These are phyloP conservation scores for Oeneis ivallda DNA, from an alignment of 2,888 invertebrate genomes.

Conservation along the genomic window DNA sequence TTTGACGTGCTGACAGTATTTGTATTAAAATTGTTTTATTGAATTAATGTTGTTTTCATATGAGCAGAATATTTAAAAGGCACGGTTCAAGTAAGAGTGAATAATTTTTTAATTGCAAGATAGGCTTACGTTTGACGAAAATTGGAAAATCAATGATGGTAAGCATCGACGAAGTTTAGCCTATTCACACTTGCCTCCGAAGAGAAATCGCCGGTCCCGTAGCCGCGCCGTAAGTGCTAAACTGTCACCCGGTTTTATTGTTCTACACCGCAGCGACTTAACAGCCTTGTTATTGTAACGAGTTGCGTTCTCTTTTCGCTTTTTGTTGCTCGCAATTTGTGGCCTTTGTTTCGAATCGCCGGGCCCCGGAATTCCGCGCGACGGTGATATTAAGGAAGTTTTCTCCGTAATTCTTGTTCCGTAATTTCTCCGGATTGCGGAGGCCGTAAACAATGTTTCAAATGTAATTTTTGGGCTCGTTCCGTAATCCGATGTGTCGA, in stretches of 20 bases:
- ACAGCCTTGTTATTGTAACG: constrained; percentile 66
- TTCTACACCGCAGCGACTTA: constrained; percentile 59
- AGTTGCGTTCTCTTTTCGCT: constrained; percentile 53
- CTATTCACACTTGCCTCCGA: too few relatives aligned
- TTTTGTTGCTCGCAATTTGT: constrained; percentile 67
- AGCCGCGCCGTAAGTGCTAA: constrained; percentile 56
- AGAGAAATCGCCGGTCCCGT: constrained; percentile 36
- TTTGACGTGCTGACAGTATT: too few relatives aligned
- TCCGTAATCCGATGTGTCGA: constrained; percentile 26
- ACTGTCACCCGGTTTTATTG: constrained; percentile 68
- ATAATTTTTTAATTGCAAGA: too few relatives aligned
- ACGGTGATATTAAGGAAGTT: constrained; percentile 67
- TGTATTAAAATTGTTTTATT: too few relatives aligned
- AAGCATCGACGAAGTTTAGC: too few relatives aligned
- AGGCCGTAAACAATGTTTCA: constrained; percentile 39
- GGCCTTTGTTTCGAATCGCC: constrained; percentile 54
- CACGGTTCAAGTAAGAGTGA: too few relatives aligned
- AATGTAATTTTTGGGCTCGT: constrained; percentile 36
- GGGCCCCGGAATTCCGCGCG: constrained; percentile 51
- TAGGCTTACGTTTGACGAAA: too few relatives aligned
- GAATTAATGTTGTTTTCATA: too few relatives aligned
- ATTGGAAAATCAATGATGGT: too few relatives aligned
- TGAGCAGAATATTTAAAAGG: too few relatives aligned
- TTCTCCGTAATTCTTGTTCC: constrained; percentile 34
- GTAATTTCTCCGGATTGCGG: constrained; percentile 37